Conservation (phyloP, 1,140 invertebrate genomes). For the Zelostemma sp. region DNA sequence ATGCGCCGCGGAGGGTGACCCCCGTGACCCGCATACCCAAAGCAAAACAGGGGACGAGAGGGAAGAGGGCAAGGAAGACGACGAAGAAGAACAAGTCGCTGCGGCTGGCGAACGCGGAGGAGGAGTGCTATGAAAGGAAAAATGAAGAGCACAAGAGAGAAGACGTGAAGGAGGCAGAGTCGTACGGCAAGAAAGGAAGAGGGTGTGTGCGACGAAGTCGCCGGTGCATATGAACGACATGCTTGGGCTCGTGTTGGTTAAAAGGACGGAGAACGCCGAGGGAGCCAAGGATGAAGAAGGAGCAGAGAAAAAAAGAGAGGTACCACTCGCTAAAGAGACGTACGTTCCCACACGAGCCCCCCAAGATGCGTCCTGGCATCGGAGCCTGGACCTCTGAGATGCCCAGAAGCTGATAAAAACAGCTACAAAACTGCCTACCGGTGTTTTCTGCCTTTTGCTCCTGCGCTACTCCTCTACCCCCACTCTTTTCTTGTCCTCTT, state of each 20-base stretch:
- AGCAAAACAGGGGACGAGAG: slow-evolving; percentile 20
- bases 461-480: slow-evolving; percentile 52
- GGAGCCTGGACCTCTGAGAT: slow-evolving; percentile 62
- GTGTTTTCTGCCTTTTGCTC: slow-evolving; percentile 69
- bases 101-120: slow-evolving; percentile 27
- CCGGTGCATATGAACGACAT: neutral
- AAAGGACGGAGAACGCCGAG: slow-evolving; percentile 14
- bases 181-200: slow-evolving; percentile 1
- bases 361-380: slow-evolving; percentile 66
- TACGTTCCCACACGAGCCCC: slow-evolving; percentile 69
- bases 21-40: slow-evolving; percentile 40
- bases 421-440: slow-evolving; percentile 71
- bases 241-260: slow-evolving; percentile 13
- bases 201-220: neutral
- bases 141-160: slow-evolving; percentile 46
- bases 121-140: slow-evolving; percentile 33
- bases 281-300: slow-evolving; percentile 15
- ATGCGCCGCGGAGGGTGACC: slow-evolving; percentile 47
- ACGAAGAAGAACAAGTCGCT: slow-evolving; percentile 59
- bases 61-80: slow-evolving; percentile 24
- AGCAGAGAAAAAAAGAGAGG: slow-evolving; percentile 33
- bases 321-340: slow-evolving; percentile 63
- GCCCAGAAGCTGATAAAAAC: slow-evolving; percentile 71
- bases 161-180: slow-evolving; percentile 15
- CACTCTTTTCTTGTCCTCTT: slow-evolving; percentile 9